These are phyloP conservation scores for Sinosuthora webbiana DNA, from an alignment of 2,113 vertebrate species.

Conservation along the genomic window DNA sequence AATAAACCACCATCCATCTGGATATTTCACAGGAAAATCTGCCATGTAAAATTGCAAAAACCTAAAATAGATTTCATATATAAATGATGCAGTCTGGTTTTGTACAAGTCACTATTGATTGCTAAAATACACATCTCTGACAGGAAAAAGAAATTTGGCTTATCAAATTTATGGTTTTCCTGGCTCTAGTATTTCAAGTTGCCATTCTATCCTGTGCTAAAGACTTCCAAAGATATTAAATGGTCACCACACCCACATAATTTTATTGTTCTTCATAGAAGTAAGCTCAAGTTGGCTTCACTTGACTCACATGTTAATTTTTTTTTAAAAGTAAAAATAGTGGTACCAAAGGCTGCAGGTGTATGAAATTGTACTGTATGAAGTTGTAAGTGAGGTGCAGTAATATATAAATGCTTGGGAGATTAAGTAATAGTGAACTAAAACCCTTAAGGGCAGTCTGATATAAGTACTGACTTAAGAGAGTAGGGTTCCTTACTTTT, in stretches of 20 bases:
- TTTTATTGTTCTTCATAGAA: neutral
- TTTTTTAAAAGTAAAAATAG: slow-evolving; percentile 16
- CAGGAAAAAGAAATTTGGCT: neutral
- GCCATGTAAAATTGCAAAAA: neutral
- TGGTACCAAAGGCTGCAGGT: neutral
- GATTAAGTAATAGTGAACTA: neutral
- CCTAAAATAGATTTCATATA: neutral
- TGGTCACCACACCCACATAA: neutral
- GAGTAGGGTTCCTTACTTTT: neutral
- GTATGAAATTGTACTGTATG: slow-evolving; percentile 32
- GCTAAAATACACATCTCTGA: slow-evolving; percentile 10
- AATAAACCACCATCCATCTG: neutral
- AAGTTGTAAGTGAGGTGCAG: neutral
- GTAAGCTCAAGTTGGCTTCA: neutral
- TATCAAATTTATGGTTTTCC: slow-evolving; percentile 16
- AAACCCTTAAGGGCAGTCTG: neutral
- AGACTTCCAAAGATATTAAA: neutral
- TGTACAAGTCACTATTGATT: neutral
- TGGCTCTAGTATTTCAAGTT: slow-evolving; percentile 23
- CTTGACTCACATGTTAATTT: neutral
- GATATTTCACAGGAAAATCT: neutral
- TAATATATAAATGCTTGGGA: slow-evolving; percentile 12
- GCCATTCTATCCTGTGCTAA: neutral
- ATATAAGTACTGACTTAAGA: neutral
- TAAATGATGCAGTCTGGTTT: neutral